Evolutionary conservation across 2,113 vertebrate genomes (phyloP).

Genomic region (Taurulus bubalis): DNA sequence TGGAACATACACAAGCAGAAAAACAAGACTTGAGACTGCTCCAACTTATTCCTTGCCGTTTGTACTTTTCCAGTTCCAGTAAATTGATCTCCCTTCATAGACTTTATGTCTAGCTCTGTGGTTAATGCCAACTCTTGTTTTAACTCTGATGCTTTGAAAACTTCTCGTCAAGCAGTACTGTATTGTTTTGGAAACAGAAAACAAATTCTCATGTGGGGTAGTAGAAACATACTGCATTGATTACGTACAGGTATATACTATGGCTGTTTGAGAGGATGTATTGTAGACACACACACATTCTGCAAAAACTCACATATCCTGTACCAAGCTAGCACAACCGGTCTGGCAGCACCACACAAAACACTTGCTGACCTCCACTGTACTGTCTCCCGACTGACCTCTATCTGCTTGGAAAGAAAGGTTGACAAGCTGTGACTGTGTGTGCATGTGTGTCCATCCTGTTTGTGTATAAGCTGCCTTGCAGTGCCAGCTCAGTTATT

Average conservation of each 20-base stretch:
- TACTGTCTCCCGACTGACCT: slow-evolving; percentile 52
- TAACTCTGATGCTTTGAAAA: background rate
- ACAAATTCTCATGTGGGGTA: background rate
- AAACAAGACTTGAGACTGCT: background rate
- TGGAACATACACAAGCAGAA: background rate
- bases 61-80: background rate
- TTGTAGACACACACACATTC: background rate
- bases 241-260: background rate
- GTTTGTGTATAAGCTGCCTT: slow-evolving; percentile 28
- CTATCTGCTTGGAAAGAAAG: slow-evolving; percentile 58
- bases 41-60: background rate
- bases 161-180: background rate
- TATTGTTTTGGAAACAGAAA: background rate
- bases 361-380: slow-evolving; percentile 60
- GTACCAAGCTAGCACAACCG: slow-evolving; percentile 16
- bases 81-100: background rate
- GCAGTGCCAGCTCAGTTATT: slow-evolving; percentile 41
- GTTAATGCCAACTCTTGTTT: background rate
- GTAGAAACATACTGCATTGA: background rate
- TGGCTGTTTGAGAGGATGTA: background rate
- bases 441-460: slow-evolving; percentile 14
- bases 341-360: slow-evolving; percentile 42
- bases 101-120: background rate
- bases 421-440: slow-evolving; percentile 34
- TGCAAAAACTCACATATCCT: background rate